A percentile compares a stretch with the other conserved stretches of the same genome.
Evolutionary conservation across 2,888 invertebrate species (phyloP).

Genomic region (Ceramica pisi): DNA sequence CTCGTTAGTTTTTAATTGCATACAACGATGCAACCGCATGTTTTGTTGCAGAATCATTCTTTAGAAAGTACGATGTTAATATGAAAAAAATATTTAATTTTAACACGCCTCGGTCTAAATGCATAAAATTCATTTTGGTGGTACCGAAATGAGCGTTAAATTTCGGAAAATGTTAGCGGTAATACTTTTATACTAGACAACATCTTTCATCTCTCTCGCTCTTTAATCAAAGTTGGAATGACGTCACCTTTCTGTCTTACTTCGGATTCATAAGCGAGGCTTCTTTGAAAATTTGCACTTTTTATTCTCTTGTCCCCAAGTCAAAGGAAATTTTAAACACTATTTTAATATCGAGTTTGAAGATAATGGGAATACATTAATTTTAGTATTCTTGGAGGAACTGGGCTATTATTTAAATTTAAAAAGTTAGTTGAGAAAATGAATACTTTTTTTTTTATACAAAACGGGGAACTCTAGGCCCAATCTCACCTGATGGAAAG

Average conservation of each 20-base stretch:
- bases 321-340: conserved; percentile 25
- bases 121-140: conserved; percentile 31
- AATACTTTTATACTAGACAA: conserved; percentile 71
- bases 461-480: too few species aligned
- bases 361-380: not conserved
- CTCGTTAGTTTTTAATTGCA: conserved; percentile 42
- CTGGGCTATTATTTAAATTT: not conserved
- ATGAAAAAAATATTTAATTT: conserved; percentile 52
- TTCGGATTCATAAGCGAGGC: conserved; percentile 75
- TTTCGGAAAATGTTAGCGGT: conserved; percentile 49
- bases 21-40: not conserved
- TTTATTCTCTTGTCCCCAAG: conserved; percentile 32
- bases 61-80: conserved; percentile 13
- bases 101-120: conserved; percentile 15
- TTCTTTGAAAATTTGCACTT: conserved; percentile 68
- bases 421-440: not conserved
- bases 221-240: conserved; percentile 82
- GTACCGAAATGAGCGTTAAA: conserved; percentile 37
- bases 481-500: too few species aligned
- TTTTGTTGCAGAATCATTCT: conserved; percentile 8
- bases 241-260: conserved; percentile 72
- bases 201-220: conserved; percentile 58
- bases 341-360: conserved; percentile 18
- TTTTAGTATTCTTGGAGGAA: not conserved
- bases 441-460: not conserved